Percentiles rank a stretch among this genome's conserved stretches.
Evolutionary conservation across 2,888 invertebrate genomes (phyloP).

Genomic region (Gandaritis pyraliata): DNA sequence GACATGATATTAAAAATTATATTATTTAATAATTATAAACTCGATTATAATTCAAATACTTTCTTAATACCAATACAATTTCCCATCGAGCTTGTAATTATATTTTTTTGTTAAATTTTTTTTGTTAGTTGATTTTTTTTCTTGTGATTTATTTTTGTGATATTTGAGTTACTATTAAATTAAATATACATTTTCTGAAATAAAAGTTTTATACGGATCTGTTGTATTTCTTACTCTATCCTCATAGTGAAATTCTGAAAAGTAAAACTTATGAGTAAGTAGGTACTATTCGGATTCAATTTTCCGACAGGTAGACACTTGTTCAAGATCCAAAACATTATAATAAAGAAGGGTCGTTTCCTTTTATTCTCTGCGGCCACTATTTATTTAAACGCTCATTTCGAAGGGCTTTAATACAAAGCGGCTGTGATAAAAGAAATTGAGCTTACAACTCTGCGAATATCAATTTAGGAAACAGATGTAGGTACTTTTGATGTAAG

Average conservation of each 20-base stretch:
- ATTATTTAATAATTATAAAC: constrained; percentile 51
- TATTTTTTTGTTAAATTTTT: constrained; percentile 24
- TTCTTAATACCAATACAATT: constrained; percentile 39
- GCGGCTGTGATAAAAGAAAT: constrained; percentile 53
- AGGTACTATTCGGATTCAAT: constrained; percentile 7
- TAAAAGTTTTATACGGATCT: constrained; percentile 40
- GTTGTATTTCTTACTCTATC: neutral
- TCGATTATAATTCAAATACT: constrained; percentile 33
- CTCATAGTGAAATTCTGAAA: neutral
- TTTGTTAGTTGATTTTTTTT: constrained; percentile 48
- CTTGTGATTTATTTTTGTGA: constrained; percentile 49
- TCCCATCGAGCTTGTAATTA: constrained; percentile 67
- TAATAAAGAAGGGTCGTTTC: constrained; percentile 45
- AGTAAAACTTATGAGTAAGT: neutral
- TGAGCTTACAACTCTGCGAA: constrained; percentile 47
- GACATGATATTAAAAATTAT: constrained; percentile 54
- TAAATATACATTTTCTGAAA: constrained; percentile 42
- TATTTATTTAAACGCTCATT: constrained; percentile 62
- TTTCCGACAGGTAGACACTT: constrained; percentile 23
- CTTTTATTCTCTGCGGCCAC: constrained; percentile 51
- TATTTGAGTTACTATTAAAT: constrained; percentile 58
- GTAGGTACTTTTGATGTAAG: constrained; percentile 45
- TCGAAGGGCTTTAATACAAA: constrained; percentile 50
- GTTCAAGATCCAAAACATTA: constrained; percentile 41
- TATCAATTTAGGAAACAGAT: constrained; percentile 46